These are phyloP conservation scores for Zophobas morio DNA, from an alignment of 1,140 invertebrate genomes.

Conservation along the genomic window DNA sequence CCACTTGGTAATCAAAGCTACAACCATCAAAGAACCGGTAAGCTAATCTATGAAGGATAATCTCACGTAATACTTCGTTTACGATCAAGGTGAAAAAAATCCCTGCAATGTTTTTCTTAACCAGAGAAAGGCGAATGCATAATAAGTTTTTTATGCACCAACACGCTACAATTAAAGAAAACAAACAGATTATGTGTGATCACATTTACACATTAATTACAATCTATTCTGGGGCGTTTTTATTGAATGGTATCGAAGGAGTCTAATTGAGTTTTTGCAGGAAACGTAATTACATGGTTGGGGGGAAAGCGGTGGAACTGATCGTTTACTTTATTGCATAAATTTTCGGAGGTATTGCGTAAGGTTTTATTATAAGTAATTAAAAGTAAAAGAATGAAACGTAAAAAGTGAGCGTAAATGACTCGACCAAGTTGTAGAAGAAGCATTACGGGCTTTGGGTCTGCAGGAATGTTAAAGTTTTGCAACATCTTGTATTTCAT, in stretches of 20 bases:
- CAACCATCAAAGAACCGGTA: slow-evolving; percentile 6
- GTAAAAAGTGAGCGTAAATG: neutral
- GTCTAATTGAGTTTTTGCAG: slow-evolving; percentile 27
- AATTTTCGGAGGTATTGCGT: slow-evolving; percentile 17
- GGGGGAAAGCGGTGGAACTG: slow-evolving; percentile 16
- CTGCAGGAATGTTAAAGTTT: no score
- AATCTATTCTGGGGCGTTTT: slow-evolving; percentile 2
- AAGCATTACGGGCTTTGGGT: no score
- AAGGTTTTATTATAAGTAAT: neutral
- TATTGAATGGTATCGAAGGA: neutral
- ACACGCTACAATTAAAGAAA: no score
- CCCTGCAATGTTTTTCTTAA: neutral
- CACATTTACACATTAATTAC: no score
- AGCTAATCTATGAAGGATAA: neutral
- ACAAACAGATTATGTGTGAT: no score
- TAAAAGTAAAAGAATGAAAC: neutral
- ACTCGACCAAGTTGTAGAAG: neutral
- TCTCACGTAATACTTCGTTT: neutral
- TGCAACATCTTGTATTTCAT: no score
- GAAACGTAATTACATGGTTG: slow-evolving; percentile 33
- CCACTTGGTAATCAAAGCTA: neutral
- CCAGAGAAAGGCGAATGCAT: slow-evolving; percentile 21
- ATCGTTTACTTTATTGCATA: slow-evolving; percentile 22
- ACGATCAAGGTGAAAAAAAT: slow-evolving; percentile 28
- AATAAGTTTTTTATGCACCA: neutral